These are phyloP conservation scores for Copidosoma aretas DNA, from an alignment of 2,888 invertebrate genomes.

Conservation along the genomic window DNA sequence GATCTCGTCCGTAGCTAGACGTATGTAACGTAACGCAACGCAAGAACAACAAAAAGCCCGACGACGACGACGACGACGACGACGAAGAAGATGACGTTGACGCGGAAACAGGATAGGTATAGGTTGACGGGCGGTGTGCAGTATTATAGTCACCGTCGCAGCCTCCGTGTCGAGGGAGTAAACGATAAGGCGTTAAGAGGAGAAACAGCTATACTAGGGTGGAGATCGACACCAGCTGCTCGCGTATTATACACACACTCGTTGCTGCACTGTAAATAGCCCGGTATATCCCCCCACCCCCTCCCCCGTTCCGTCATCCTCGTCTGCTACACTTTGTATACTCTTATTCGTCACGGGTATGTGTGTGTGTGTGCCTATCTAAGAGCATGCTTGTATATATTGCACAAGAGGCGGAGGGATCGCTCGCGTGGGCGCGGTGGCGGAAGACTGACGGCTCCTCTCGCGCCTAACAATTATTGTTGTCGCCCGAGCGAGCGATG, in stretches of 20 bases:
- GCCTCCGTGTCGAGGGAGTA: slow-evolving; percentile 18
- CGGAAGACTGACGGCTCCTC: slow-evolving; percentile 43
- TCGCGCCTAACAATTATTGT: slow-evolving; percentile 60
- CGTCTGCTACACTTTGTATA: slow-evolving; percentile 32
- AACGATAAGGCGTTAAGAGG: slow-evolving; percentile 23
- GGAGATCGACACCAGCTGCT: slow-evolving; percentile 60
- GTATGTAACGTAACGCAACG: no score
- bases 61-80: neutral
- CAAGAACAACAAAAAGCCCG: neutral
- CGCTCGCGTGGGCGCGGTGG: no score
- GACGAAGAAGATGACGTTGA: neutral
- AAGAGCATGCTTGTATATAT: no score
- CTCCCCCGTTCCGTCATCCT: slow-evolving; percentile 8
- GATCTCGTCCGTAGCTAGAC: no score
- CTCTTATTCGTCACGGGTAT: neutral
- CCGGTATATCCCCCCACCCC: slow-evolving; percentile 33
- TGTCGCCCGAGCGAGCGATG: slow-evolving; percentile 47
- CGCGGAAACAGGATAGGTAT: neutral
- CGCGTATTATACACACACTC: no score
- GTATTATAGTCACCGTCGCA: neutral
- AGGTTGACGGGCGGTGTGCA: neutral
- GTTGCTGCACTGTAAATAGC: slow-evolving; percentile 59
- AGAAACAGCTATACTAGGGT: neutral
- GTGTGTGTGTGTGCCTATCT: slow-evolving; percentile 9
- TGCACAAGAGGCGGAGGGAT: slow-evolving; percentile 16